These are phyloP conservation scores for Temnothorax curvispinosus DNA, from an alignment of 1,140 invertebrate species.

Conservation along the genomic window DNA sequence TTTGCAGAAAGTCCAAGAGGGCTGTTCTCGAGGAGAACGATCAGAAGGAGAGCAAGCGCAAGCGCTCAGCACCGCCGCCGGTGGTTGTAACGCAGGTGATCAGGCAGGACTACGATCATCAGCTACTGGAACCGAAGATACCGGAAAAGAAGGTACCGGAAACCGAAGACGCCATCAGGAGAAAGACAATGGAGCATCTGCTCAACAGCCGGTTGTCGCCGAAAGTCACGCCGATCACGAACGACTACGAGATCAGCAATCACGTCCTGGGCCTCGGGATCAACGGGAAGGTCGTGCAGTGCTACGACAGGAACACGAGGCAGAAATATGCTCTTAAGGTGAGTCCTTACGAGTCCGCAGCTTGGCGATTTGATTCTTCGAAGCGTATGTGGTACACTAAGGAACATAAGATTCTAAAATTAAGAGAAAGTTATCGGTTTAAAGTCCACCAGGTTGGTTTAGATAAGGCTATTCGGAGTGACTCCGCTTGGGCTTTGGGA, in stretches of 20 bases:
- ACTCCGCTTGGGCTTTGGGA: neutral
- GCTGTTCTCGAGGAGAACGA: constrained; percentile 65
- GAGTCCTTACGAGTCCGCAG: constrained; percentile 60
- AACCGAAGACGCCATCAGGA: neutral
- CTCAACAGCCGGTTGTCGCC: constrained; percentile 82
- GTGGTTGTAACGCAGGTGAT: constrained; percentile 52
- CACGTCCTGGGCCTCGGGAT: constrained; percentile 98
- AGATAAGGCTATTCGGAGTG: neutral
- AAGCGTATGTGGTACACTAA: neutral
- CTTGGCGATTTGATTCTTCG: neutral
- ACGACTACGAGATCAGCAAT: constrained; percentile 98
- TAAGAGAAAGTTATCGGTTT: constrained; percentile 8
- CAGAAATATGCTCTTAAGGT: constrained; percentile 96
- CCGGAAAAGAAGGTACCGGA: constrained; percentile 35
- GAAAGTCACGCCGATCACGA: constrained; percentile 93
- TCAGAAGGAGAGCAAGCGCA: constrained; percentile 63
- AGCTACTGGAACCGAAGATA: constrained; percentile 5
- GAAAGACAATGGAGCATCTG: constrained; percentile 76
- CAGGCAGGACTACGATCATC: constrained; percentile 43
- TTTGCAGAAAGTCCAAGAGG: constrained; percentile 72
- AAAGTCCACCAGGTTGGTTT: neutral
- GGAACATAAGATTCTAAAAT: neutral
- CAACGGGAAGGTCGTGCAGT: constrained; percentile 97
- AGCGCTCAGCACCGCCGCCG: constrained; percentile 47
- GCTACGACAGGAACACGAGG: constrained; percentile 89